Percentiles rank a stretch among this genome's conserved stretches.
Conservation (phyloP, 2,113 vertebrate genomes). For the Atherinomorus stipes region DNA sequence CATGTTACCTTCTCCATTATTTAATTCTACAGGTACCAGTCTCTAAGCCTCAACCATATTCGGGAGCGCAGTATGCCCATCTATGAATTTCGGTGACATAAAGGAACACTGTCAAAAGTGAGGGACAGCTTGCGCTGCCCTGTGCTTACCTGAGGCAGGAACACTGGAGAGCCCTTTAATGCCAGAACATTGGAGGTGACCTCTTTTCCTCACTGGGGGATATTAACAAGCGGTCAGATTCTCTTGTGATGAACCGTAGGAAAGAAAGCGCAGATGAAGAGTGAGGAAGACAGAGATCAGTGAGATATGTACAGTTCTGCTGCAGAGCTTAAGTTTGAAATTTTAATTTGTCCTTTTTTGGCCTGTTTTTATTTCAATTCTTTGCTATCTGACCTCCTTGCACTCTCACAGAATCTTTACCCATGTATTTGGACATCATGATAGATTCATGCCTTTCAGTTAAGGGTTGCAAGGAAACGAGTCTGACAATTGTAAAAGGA, state of each 20-base stretch:
- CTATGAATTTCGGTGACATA: conserved; percentile 97
- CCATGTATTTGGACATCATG: conserved; percentile 3
- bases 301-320: conserved; percentile 14
- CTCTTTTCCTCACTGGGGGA: conserved; percentile 43
- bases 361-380: conserved; percentile 14
- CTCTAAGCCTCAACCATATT: conserved; percentile 94
- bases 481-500: not conserved
- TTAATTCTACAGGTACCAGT: conserved; percentile 90
- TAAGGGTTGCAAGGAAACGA: not conserved
- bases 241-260: conserved; percentile 21
- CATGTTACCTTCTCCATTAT: not conserved
- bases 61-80: conserved; percentile 95
- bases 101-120: not conserved
- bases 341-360: conserved; percentile 17
- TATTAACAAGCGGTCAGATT: conserved; percentile 26
- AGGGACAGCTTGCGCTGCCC: conserved; percentile 20
- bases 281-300: conserved; percentile 14
- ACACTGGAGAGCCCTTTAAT: conserved; percentile 43
- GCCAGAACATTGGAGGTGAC: conserved; percentile 42
- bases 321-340: conserved; percentile 31
- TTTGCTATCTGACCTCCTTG: not conserved
- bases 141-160: conserved; percentile 38
- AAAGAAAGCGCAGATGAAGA: conserved; percentile 29
- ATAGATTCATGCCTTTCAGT: conserved; percentile 4
- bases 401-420: not conserved